Evolutionary conservation across 2,797 vertebrate genomes (phyloP), one percentile per base, ranked within the genome.

Genomic region (Typhlichthys subterraneus): DNA sequence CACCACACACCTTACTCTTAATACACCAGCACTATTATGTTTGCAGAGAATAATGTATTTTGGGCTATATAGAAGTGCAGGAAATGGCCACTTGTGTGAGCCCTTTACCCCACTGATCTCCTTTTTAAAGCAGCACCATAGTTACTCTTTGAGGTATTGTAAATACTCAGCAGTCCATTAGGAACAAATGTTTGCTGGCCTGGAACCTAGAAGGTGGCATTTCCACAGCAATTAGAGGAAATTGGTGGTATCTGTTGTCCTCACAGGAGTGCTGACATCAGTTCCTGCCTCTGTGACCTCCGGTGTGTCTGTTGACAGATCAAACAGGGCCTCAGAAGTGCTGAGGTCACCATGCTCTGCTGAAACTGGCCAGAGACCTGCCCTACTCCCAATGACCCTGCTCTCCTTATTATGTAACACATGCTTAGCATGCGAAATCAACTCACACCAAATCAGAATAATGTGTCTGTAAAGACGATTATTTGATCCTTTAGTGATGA

Each of bases 191-290:
- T 83, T 81, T 77, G 73, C 63, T 65, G 76, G 51, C 50, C 73
- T 50, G 50, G 69, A 59, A 67, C 61, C 53, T 73, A 74, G 65
- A 83, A 86, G 80, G 77, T 84, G 87, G 72, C 77, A 85, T 80
- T 85, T 89, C 81, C 64, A 70, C 54, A 12, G 77, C 83, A 86
- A 87, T 89, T 87, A 86, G 82, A 75, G 79, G 79, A 82, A 83
- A 87, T 73, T 82, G 77, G 68, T 53, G 14, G 77, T 80, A 84
- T 87, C 72, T 84, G 86, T 59, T 53, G 75, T 76, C 72, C 67
- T 13, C 45, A 10, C 53, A 61, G 70, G 68, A 80, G 82, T 83
- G 84, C 85, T 87, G 85, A 82, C 86, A 87, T 85, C 77, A 82
- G 80, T 83, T 85, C 79, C 81, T 79, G 65, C 80, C 79, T 81